Evolutionary conservation across 2,888 invertebrate genomes (phyloP).

Genomic region (Volucella zonaria): DNA sequence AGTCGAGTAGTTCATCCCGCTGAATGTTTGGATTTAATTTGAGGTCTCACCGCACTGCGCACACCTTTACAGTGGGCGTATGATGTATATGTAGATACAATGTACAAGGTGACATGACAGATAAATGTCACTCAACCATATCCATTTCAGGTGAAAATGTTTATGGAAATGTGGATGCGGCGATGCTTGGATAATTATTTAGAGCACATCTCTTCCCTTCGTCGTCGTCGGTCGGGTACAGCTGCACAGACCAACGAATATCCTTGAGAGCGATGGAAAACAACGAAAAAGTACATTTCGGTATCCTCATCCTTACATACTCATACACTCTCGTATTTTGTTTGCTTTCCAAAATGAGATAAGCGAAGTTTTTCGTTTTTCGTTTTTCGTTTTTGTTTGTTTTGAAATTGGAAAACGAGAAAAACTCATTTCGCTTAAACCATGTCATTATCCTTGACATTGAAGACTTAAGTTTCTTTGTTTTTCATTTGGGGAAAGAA

Average conservation of each 20-base stretch:
- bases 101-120: slow-evolving; percentile 12
- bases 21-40: slow-evolving; percentile 61
- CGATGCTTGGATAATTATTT: slow-evolving; percentile 52
- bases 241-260: slow-evolving; percentile 29
- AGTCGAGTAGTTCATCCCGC: slow-evolving; percentile 28
- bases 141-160: slow-evolving; percentile 48
- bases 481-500: slow-evolving; percentile 5
- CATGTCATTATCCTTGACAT: slow-evolving; percentile 33
- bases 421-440: slow-evolving; percentile 5
- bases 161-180: slow-evolving; percentile 51
- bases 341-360: slow-evolving; percentile 55
- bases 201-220: background rate
- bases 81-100: background rate
- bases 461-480: background rate
- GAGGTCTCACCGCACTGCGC: slow-evolving; percentile 3
- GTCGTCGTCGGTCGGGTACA: background rate
- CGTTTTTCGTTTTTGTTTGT: background rate
- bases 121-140: slow-evolving; percentile 50
- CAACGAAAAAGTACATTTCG: background rate
- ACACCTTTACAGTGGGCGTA: background rate
- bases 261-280: slow-evolving; percentile 35
- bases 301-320: background rate
- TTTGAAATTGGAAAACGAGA: slow-evolving; percentile 38
- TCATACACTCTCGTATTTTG: background rate
- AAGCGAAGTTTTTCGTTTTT: slow-evolving; percentile 22